Evolutionary conservation across 2,113 vertebrate species (phyloP), one percentile per base, ranked within the genome.

Genomic region (Butorides virescens): DNA sequence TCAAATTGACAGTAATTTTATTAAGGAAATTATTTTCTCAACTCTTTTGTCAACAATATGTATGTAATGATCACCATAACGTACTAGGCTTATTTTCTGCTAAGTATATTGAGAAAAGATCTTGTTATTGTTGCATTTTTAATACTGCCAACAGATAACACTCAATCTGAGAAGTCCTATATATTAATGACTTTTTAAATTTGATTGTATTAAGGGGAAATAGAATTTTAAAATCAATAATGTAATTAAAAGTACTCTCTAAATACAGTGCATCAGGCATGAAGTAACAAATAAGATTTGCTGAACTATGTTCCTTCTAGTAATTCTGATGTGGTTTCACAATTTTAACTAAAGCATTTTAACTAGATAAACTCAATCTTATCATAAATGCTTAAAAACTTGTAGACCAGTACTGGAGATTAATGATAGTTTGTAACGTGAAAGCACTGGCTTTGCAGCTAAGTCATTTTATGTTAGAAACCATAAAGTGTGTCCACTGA

Each of bases 401-500:
- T 90, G n/a, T 83, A 90, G 63, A 44, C 3, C 34, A 55, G 17
- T 63, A 34, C 36, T 91, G 50, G 59, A 87, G 73, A 95, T 87
- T 97, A 95, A 92, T 93, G 78, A 46, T 21, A 39, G 68, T 55
- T 65, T 89, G 88, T 79, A 93, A 95, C 94, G 87, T 86, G 89
- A 93, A 97, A 95, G 77, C 36, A 39, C 46, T 94, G 72, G 52
- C 52, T 97, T 97, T 96, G 68, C 78, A 86, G 87, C n/a, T 66
- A 86, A 93, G 93, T 95, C 44, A 66, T 97, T 97, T 96, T 96
- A n/a, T 91, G 67, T 96, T 96, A 91, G 94, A 88, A 95, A 94
- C 56, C 65, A 49, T 94, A 77, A 93, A 97, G 58, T 93, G 72
- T 97, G 95, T 97, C 97, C 93, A 92, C 90, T 97, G 94, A 97